Conservation (phyloP, 2,797 vertebrate genomes). For the Amniataba percoides region DNA sequence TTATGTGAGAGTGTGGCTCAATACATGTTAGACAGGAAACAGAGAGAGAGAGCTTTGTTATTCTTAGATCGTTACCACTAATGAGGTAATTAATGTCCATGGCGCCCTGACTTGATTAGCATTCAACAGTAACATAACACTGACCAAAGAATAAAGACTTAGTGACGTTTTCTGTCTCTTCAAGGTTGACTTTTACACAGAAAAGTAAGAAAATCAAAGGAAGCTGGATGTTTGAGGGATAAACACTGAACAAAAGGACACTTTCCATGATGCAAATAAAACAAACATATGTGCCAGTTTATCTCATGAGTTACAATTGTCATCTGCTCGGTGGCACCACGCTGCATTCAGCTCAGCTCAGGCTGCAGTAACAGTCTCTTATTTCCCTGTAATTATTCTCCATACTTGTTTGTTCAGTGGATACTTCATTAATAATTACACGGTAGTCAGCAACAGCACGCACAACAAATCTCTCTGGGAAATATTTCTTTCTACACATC, state of each 20-base stretch:
- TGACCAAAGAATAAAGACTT: too few species aligned
- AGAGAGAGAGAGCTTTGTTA: neutral
- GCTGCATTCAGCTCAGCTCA: slow-evolving; percentile 6
- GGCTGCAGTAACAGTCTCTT: slow-evolving; percentile 27
- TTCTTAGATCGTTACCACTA: neutral
- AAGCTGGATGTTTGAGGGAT: neutral
- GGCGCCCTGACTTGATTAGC: neutral
- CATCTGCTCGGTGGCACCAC: slow-evolving; percentile 10
- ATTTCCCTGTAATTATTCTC: slow-evolving; percentile 3
- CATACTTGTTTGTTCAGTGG: neutral
- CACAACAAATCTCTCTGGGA: neutral
- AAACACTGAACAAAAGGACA: neutral
- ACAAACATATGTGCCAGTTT: neutral
- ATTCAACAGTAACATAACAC: neutral
- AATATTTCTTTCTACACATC: too few species aligned
- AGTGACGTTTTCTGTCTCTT: too few species aligned
- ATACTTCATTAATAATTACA: slow-evolving; percentile 4
- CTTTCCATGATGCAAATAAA: neutral
- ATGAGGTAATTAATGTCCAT: neutral
- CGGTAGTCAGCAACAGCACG: neutral
- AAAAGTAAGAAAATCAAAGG: neutral
- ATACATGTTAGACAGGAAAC: too few species aligned
- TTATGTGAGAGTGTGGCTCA: neutral
- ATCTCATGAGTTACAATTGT: neutral
- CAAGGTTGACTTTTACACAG: too few species aligned